phyloP scores from a whole-genome alignment of 2,888 invertebrate genomes.

The Helicoverpa assulta region DNA sequence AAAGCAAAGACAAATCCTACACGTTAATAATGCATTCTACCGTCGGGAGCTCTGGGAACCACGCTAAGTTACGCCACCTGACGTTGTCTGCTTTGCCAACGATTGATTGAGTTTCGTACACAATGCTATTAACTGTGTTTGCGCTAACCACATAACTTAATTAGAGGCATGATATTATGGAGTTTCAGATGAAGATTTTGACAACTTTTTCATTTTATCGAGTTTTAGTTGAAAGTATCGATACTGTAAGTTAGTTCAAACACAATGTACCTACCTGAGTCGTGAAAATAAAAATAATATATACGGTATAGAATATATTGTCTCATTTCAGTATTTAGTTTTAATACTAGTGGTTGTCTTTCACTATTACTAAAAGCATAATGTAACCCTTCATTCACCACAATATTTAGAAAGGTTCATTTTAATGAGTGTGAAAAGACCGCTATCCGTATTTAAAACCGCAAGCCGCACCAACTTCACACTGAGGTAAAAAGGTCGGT shows the following conservation, averaged over 20 bases:
- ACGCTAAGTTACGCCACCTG: conserved; percentile 43
- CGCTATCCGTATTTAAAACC: conserved; percentile 18
- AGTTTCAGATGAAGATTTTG: conserved; percentile 6
- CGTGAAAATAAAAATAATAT: not conserved
- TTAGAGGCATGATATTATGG: not conserved
- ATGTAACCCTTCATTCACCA: not conserved
- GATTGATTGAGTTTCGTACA: conserved; percentile 24
- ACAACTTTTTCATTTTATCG: conserved; percentile 3
- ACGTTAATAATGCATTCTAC: conserved; percentile 38
- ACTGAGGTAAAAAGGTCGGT: conserved; percentile 12
- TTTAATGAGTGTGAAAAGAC: conserved; percentile 32
- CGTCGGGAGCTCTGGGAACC: conserved; percentile 34
- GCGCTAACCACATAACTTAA: no score
- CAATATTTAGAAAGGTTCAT: conserved; percentile 21
- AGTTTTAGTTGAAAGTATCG: not conserved
- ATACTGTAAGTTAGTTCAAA: no score
- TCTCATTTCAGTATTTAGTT: not conserved
- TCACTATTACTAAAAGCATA: not conserved
- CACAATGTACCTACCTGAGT: no score
- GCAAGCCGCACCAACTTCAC: conserved; percentile 21
- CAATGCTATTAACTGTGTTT: conserved; percentile 14
- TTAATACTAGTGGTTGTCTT: conserved; percentile 1
- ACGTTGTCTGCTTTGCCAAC: conserved; percentile 16
- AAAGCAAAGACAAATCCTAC: conserved; percentile 30
- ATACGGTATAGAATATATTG: not conserved